Conservation (phyloP, 2,113 vertebrate species). For the Arenaria interpres region DNA sequence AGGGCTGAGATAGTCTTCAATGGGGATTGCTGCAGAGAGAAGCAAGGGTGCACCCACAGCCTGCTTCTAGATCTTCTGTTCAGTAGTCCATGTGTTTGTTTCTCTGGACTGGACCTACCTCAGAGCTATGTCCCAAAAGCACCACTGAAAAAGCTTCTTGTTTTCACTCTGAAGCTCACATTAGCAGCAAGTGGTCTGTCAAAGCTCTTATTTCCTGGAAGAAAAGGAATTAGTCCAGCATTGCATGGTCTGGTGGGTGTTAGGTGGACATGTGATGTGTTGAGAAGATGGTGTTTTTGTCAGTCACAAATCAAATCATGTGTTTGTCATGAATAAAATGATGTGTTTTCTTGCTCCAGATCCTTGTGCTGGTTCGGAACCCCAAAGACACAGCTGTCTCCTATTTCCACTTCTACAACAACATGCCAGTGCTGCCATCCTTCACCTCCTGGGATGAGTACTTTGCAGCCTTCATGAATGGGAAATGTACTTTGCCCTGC, state of each 20-base stretch:
- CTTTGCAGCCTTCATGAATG: constrained; percentile 46
- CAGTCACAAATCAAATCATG: neutral
- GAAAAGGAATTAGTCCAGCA: neutral
- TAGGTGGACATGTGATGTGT: neutral
- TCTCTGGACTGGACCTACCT: neutral
- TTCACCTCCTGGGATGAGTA: neutral
- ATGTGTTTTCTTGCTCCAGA: neutral
- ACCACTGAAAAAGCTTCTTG: neutral
- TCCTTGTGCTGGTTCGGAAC: constrained; percentile 52
- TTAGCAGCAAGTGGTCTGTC: neutral
- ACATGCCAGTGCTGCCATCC: neutral
- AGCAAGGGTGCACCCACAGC: neutral
- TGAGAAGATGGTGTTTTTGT: neutral
- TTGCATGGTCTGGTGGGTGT: neutral
- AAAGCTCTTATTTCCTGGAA: neutral
- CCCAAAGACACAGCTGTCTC: constrained; percentile 43
- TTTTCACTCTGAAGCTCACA: neutral
- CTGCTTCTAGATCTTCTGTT: neutral
- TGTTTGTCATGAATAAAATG: neutral
- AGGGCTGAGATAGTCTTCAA: neutral
- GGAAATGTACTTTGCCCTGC: constrained; percentile 22
- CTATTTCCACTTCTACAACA: constrained; percentile 50
- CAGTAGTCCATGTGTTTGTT: neutral
- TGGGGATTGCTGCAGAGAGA: neutral
- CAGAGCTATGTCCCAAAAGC: neutral